A percentile compares a stretch with the other conserved stretches of the same genome.
Conservation (phyloP, 1,140 invertebrate genomes). For the Paraescarpia echinospica region DNA sequence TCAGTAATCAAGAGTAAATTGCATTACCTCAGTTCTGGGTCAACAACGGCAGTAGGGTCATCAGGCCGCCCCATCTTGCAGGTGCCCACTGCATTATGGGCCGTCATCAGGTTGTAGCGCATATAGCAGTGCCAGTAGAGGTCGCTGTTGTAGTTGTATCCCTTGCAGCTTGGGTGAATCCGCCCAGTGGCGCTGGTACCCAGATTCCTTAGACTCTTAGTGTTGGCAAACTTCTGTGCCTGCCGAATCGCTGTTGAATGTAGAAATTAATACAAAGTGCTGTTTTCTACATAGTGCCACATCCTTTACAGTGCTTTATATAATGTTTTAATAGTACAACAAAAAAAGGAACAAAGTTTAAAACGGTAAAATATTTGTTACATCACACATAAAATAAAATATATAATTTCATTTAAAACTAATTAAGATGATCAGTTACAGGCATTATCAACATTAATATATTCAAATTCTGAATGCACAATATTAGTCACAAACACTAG, state of each 20-base stretch:
- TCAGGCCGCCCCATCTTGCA: conserved; percentile 89
- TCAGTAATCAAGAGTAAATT: neutral
- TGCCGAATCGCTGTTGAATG: conserved; percentile 17
- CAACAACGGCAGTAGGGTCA: conserved; percentile 83
- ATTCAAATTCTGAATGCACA: no score
- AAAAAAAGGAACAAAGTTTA: no score
- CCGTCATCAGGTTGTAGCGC: conserved; percentile 62
- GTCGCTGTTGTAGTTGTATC: conserved; percentile 38
- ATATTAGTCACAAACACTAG: no score
- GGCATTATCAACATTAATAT: no score
- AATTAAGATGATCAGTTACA: no score
- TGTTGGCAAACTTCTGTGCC: conserved; percentile 18
- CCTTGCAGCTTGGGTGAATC: conserved; percentile 24
- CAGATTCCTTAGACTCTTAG: conserved; percentile 2
- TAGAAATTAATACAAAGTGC: neutral
- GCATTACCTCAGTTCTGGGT: conserved; percentile 66
- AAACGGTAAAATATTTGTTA: no score
- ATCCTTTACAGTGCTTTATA: neutral
- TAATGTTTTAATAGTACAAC: no score
- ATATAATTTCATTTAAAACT: no score
- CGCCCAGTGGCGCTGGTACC: conserved; percentile 15
- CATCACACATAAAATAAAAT: no score
- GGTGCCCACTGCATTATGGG: conserved; percentile 86
- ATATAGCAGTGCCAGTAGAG: conserved; percentile 54
- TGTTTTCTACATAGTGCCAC: neutral